These are phyloP conservation scores for Camponotus fellah DNA, from an alignment of 2,888 invertebrate genomes.

Conservation along the genomic window DNA sequence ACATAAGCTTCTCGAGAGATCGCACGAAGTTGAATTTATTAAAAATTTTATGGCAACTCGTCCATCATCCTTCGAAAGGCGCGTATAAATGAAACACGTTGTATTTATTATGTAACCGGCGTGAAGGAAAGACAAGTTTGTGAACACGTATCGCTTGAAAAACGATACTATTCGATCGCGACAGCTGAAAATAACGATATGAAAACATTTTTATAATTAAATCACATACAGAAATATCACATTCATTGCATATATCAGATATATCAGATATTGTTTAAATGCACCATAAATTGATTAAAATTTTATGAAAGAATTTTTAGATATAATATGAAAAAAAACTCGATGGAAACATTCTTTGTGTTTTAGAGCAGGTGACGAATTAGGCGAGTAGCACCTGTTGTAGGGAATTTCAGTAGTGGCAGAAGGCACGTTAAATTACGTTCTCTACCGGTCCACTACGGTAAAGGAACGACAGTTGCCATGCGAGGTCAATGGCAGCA, in stretches of 20 bases:
- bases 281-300: background rate
- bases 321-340: background rate
- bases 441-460: conserved; percentile 40
- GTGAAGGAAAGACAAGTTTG: background rate
- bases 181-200: background rate
- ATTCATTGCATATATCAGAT: background rate
- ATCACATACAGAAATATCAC: background rate
- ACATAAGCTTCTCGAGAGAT: background rate
- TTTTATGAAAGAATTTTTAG: background rate
- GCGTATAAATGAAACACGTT: too few species aligned
- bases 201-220: background rate
- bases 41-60: background rate
- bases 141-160: background rate
- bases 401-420: background rate
- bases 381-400: conserved; percentile 26
- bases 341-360: background rate
- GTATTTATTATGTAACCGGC: background rate
- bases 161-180: background rate
- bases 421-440: background rate
- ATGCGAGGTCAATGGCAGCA: conserved; percentile 75
- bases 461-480: conserved; percentile 67
- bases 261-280: background rate
- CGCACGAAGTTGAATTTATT: background rate
- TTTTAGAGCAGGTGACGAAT: conserved; percentile 13
- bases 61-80: background rate